Percentiles rank a stretch among this genome's conserved stretches.
These are phyloP conservation scores for Lithobates sylvaticus DNA, from an alignment of 2,797 vertebrate genomes.

Conservation along the genomic window DNA sequence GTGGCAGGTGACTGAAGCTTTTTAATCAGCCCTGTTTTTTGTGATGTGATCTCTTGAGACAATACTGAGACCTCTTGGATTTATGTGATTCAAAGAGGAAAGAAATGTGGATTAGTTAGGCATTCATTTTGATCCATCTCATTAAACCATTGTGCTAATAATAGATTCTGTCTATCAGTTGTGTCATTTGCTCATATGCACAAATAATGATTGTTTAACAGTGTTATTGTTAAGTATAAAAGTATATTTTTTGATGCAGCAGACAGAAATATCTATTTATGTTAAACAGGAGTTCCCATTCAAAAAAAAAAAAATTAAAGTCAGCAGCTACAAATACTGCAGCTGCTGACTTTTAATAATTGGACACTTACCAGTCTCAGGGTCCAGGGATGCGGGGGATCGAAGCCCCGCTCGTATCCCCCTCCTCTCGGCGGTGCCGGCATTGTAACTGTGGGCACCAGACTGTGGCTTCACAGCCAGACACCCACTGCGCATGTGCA, in stretches of 20 bases:
- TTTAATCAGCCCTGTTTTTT: conserved; percentile 28
- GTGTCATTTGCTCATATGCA: background rate
- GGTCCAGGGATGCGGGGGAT: too few species aligned
- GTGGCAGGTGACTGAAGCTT: conserved; percentile 20
- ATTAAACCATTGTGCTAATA: conserved; percentile 36
- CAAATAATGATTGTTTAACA: background rate
- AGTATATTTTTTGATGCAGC: background rate
- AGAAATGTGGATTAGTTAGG: conserved; percentile 29
- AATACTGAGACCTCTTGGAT: conserved; percentile 27
- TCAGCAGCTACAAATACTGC: too few species aligned
- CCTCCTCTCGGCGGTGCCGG: too few species aligned
- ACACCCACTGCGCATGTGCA: too few species aligned
- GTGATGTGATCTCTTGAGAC: conserved; percentile 36
- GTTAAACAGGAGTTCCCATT: too few species aligned
- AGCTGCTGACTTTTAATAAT: too few species aligned
- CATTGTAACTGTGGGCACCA: too few species aligned
- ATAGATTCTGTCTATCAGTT: conserved; percentile 16
- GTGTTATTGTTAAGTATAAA: background rate
- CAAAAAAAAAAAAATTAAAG: too few species aligned
- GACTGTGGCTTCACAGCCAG: too few species aligned
- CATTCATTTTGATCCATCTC: conserved; percentile 25
- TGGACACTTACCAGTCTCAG: too few species aligned
- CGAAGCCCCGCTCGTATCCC: too few species aligned
- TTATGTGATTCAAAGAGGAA: conserved; percentile 35
- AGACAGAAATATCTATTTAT: background rate